Base-by-base conservation (phyloP, 2,797 vertebrate genomes). In the Margarornis squamiger region DNA sequence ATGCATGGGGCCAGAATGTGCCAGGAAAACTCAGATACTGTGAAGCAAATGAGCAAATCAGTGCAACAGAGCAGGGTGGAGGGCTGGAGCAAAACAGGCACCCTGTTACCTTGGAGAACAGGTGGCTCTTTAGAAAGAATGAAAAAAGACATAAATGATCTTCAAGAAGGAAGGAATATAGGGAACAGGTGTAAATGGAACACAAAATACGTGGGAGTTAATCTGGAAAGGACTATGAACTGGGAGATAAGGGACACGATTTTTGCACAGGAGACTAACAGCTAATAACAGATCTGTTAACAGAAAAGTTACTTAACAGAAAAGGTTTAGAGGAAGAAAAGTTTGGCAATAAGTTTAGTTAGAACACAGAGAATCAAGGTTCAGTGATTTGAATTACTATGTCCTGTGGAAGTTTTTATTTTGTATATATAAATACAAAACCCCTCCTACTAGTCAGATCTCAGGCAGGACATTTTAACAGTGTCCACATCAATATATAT, bases 101-200 rank as follows among this genome's bases (percentile, higher is more conserved):
- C 26, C 27, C 11, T 2, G 6, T 66, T 77, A 85, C 94, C 48
- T 91, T 70, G 79, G 63, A 59, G 91, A 89, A 59, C 86, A 89
- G 84, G 86, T 92, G 80, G 22, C 48, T 96, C 48, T 93, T 96
- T 76, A 87, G 71, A 86, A 88, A 76, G 70, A 76, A 84, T 30
- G 24, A 78, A 66, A 95, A 89, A 93, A 84, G 55, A 45, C 27
- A 18, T 54, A 75, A 94, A 86, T n/a, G 14, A 66, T 70, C 38
- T 63, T 81, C 48, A 84, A 19, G n/a, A 66, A 52, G 11, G 51
- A 78, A 81, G 18, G 29, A 68, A 71, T 68, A 38, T 23, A 63
- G 12, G 49, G 61, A 96, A 61, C 68, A 92, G 85, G 75, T 93
- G 84, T 93, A 59, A 21, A 52, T 57, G 52, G 23, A 75, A 26